Conservation (phyloP, 2,797 vertebrate species). For the Perodicticus potto region DNA sequence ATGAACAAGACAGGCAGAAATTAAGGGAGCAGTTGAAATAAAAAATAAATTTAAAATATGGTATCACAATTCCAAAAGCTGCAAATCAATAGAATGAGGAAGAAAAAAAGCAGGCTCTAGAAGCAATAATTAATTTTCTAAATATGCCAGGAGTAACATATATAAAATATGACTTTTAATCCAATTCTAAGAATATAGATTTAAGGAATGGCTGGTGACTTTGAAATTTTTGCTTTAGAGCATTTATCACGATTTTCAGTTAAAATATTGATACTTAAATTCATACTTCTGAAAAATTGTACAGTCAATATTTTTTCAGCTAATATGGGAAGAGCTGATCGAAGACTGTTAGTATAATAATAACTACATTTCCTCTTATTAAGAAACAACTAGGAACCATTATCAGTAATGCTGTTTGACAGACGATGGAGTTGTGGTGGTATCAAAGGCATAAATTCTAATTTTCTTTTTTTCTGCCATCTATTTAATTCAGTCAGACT, state of each 20-base stretch:
- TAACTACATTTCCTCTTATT: constrained; percentile 33
- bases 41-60: constrained; percentile 59
- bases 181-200: constrained; percentile 6
- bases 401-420: constrained; percentile 16
- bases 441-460: constrained; percentile 60
- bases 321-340: constrained; percentile 47
- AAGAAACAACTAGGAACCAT: constrained; percentile 35
- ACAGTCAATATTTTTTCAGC: constrained; percentile 32
- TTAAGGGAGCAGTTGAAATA: neutral
- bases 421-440: neutral
- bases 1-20: neutral
- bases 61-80: neutral
- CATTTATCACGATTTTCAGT: constrained; percentile 31
- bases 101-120: constrained; percentile 10
- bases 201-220: constrained; percentile 41
- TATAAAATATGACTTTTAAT: constrained; percentile 48
- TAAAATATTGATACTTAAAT: constrained; percentile 54
- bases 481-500: constrained; percentile 42
- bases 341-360: constrained; percentile 47
- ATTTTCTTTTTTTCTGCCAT: neutral
- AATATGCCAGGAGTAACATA: constrained; percentile 49
- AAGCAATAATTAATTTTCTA: constrained; percentile 61
- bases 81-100: neutral
- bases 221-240: constrained; percentile 20
- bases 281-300: constrained; percentile 58